A percentile compares a stretch with the other conserved stretches of the same genome.
Evolutionary conservation across 1,140 invertebrate genomes (phyloP).

Genomic region (Galleria mellonella): DNA sequence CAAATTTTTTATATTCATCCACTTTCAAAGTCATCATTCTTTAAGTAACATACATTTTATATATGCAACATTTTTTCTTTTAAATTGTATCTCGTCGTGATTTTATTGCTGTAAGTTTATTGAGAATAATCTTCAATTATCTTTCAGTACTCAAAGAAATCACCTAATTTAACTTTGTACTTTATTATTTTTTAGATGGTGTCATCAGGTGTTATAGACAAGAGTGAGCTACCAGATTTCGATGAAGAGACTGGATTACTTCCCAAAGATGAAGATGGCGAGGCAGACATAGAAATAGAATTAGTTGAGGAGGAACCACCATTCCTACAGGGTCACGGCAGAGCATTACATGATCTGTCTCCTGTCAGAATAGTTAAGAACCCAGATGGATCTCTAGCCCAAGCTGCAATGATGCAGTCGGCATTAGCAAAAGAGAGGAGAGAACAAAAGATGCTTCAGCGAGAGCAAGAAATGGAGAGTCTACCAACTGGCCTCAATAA

Average conservation of each 20-base stretch:
- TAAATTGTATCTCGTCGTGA: no score
- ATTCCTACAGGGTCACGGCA: slow-evolving; percentile 93
- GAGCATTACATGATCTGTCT: slow-evolving; percentile 93
- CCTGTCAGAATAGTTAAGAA: slow-evolving; percentile 99
- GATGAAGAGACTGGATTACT: slow-evolving; percentile 91
- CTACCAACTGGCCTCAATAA: slow-evolving; percentile 89
- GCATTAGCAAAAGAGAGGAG: slow-evolving; percentile 97
- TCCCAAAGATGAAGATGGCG: slow-evolving; percentile 93
- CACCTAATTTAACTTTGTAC: not conserved
- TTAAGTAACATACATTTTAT: no score
- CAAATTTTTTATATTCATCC: no score
- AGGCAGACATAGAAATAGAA: slow-evolving; percentile 99
- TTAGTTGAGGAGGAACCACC: slow-evolving; percentile 98
- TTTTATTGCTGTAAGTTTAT: no score
- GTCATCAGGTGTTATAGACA: slow-evolving; percentile 88
- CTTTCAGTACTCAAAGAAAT: no score
- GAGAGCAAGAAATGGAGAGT: slow-evolving; percentile 93
- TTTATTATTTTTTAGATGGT: slow-evolving; percentile 79
- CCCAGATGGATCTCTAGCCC: slow-evolving; percentile 95
- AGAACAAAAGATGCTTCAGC: slow-evolving; percentile 93
- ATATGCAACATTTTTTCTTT: no score
- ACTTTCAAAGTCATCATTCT: no score
- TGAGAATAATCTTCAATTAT: no score
- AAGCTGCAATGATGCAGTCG: slow-evolving; percentile 99
- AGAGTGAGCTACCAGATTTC: slow-evolving; percentile 93